Percentiles rank a stretch among this genome's conserved stretches.
Evolutionary conservation across 2,797 vertebrate genomes (phyloP).

Genomic region (Tiaroga cobitis): DNA sequence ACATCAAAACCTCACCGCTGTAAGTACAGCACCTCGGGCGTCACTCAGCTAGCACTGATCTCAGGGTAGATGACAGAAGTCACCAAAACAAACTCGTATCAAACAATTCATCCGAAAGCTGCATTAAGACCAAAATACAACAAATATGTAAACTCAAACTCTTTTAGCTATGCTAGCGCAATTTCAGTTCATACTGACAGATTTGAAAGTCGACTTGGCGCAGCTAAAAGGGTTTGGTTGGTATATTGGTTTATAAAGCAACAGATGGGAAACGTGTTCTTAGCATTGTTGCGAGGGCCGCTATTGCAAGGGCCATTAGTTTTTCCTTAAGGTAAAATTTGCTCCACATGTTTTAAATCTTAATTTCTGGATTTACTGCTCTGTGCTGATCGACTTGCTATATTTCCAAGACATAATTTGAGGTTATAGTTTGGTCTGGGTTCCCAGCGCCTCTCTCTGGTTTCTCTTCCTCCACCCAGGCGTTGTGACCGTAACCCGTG

Average conservation of each 20-base stretch:
- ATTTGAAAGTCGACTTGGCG: neutral
- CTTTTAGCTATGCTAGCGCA: neutral
- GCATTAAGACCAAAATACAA: neutral
- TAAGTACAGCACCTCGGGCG: slow-evolving; percentile 70
- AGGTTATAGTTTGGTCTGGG: neutral
- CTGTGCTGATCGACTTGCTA: neutral
- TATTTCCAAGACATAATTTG: neutral
- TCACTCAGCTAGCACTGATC: neutral
- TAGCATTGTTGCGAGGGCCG: neutral
- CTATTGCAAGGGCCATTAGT: no score
- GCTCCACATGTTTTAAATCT: neutral
- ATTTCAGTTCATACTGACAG: neutral
- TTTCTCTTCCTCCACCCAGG: slow-evolving; percentile 63
- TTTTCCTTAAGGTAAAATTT: neutral
- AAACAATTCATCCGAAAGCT: neutral
- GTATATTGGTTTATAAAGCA: neutral
- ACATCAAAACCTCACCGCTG: slow-evolving; percentile 84
- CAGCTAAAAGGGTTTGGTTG: neutral
- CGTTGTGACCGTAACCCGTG: slow-evolving; percentile 88
- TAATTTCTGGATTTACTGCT: neutral
- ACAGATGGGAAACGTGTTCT: neutral
- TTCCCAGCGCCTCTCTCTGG: neutral
- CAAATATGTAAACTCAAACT: neutral
- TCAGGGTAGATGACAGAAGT: neutral
- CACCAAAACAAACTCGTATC: neutral